phyloP scores from a whole-genome alignment of 2,888 invertebrate species.

The Aphodius granarius region DNA sequence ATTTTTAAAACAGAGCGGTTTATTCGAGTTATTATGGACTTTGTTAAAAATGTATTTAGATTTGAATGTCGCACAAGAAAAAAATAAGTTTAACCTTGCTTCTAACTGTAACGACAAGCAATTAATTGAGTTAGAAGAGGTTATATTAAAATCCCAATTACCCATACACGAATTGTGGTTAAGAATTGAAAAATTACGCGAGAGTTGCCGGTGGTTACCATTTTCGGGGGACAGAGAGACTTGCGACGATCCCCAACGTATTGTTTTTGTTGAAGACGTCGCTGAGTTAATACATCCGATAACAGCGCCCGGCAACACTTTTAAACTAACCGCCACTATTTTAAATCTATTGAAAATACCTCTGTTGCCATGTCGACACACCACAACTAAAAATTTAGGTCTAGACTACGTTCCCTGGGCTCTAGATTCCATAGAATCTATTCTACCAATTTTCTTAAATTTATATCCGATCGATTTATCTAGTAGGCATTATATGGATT shows the following conservation, averaged over 20 bases:
- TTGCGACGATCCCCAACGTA: conserved; percentile 66
- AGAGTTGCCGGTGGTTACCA: conserved; percentile 71
- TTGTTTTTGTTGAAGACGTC: conserved; percentile 65
- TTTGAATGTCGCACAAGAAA: conserved; percentile 61
- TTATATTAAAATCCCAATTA: conserved; percentile 62
- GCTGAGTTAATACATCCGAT: conserved; percentile 71
- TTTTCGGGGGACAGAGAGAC: conserved; percentile 51
- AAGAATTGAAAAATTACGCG: conserved; percentile 73
- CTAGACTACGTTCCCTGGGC: conserved; percentile 55
- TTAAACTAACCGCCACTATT: conserved; percentile 63
- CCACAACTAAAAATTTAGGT: conserved; percentile 52
- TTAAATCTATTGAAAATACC: conserved; percentile 64
- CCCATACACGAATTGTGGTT: conserved; percentile 76
- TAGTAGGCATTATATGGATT: conserved; percentile 50
- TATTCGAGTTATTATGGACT: conserved; percentile 76
- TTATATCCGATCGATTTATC: conserved; percentile 45
- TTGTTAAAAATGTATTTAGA: conserved; percentile 69
- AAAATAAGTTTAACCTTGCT: conserved; percentile 39
- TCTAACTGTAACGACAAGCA: conserved; percentile 54
- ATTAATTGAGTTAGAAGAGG: conserved; percentile 63
- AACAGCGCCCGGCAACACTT: conserved; percentile 59
- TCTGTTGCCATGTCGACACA: conserved; percentile 56
- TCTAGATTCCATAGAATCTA: conserved; percentile 57
- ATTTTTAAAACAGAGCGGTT: conserved; percentile 70
- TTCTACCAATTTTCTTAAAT: conserved; percentile 52